Conservation (phyloP, 1,140 invertebrate genomes). For the Drosophila lowei region DNA sequence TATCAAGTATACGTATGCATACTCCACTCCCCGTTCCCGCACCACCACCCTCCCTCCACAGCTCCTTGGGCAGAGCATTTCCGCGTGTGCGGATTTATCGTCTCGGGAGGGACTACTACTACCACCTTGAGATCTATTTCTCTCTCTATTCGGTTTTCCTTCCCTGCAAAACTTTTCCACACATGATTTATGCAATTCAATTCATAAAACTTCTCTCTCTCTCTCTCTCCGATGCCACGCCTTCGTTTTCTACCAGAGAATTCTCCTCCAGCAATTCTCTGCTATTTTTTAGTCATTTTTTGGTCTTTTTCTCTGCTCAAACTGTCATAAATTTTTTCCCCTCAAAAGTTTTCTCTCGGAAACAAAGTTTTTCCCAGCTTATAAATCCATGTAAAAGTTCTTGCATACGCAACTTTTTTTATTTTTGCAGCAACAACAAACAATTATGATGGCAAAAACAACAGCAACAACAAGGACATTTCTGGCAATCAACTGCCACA, state of each 20-base stretch:
- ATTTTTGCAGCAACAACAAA: conserved; percentile 31
- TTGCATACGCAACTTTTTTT: conserved; percentile 71
- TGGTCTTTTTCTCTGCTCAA: conserved; percentile 40
- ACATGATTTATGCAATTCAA: conserved; percentile 82
- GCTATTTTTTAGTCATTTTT: conserved; percentile 48
- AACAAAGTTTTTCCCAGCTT: conserved; percentile 62
- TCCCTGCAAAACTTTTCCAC: conserved; percentile 48
- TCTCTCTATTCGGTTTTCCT: not conserved
- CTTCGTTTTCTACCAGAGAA: not conserved
- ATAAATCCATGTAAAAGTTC: conserved; percentile 79
- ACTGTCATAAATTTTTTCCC: conserved; percentile 80
- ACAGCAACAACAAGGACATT: conserved; percentile 34
- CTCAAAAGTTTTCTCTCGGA: conserved; percentile 48
- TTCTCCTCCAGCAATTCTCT: conserved; percentile 24
- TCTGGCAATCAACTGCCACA: conserved; percentile 63
- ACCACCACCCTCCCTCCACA: conserved; percentile 7
- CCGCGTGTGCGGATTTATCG: conserved; percentile 57
- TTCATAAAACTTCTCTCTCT: conserved; percentile 71
- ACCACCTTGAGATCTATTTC: conserved; percentile 28
- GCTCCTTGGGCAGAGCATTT: conserved; percentile 62
- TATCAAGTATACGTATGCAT: conserved; percentile 72
- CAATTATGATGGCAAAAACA: conserved; percentile 60
- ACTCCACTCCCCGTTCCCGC: not conserved
- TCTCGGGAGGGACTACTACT: not conserved
- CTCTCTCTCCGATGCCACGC: conserved; percentile 34